A percentile compares a stretch with the other conserved stretches of the same genome.
Evolutionary conservation across 2,113 vertebrate genomes (phyloP).

Genomic region (Pandion haliaetus): DNA sequence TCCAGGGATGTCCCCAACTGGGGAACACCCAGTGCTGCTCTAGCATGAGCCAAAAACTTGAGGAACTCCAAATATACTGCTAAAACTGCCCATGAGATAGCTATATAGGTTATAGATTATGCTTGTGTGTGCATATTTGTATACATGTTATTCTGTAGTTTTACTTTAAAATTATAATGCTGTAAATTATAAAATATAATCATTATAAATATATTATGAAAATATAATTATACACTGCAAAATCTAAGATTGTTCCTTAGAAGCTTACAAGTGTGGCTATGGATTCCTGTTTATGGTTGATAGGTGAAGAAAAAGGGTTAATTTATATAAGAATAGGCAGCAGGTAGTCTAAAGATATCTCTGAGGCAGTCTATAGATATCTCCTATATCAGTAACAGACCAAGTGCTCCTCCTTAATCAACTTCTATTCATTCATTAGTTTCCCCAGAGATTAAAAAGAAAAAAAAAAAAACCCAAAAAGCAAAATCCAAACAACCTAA

Average conservation of each 20-base stretch:
- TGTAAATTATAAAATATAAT: too few relatives aligned
- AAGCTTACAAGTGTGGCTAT: neutral
- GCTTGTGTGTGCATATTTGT: neutral
- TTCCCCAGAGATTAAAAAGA: neutral
- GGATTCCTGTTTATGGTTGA: neutral
- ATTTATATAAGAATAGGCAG: neutral
- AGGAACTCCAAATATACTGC: neutral
- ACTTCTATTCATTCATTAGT: neutral
- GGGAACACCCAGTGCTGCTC: neutral
- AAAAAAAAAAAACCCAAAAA: neutral
- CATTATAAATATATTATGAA: too few relatives aligned
- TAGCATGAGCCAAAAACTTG: neutral
- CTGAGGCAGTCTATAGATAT: neutral
- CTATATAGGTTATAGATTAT: neutral
- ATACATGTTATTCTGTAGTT: neutral
- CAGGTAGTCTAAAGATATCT: neutral
- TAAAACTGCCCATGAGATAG: neutral
- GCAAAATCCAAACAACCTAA: accelerated
- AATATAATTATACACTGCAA: neutral
- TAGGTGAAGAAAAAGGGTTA: neutral
- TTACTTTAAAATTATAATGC: neutral
- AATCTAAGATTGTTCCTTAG: neutral
- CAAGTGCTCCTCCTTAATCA: neutral
- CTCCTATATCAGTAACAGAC: neutral
- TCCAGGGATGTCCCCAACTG: neutral